phyloP scores from a whole-genome alignment of 2,113 vertebrate species.

The Mesocricetus auratus region DNA sequence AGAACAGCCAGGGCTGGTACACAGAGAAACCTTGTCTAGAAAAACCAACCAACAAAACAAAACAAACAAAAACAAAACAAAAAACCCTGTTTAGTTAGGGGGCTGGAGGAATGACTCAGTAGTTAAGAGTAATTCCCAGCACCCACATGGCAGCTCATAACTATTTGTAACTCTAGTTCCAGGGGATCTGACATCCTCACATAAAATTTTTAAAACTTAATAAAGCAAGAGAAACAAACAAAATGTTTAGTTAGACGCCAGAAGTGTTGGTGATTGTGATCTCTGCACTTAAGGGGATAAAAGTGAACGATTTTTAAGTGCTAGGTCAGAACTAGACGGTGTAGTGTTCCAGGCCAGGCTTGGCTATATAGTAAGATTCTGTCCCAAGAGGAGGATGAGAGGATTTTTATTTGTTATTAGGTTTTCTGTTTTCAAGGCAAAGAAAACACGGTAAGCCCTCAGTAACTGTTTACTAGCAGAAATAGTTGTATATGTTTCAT shows the following conservation, averaged over 20 bases:
- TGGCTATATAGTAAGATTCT: neutral
- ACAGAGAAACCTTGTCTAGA: too few relatives aligned
- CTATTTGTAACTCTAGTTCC: neutral
- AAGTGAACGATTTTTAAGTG: neutral
- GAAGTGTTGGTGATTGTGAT: neutral
- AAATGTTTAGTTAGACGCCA: neutral
- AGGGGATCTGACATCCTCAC: neutral
- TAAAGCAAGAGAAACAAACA: neutral
- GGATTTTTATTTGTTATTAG: constrained; percentile 33
- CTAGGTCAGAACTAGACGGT: too few relatives aligned
- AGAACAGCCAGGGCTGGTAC: too few relatives aligned
- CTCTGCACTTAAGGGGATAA: neutral
- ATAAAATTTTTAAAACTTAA: neutral
- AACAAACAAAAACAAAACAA: too few relatives aligned
- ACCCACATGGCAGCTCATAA: neutral
- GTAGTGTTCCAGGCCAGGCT: neutral
- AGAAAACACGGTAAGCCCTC: neutral
- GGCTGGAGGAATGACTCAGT: neutral
- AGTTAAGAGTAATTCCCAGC: neutral
- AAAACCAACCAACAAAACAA: too few relatives aligned
- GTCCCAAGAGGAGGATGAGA: neutral
- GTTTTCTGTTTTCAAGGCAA: constrained; percentile 25
- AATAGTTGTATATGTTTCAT: constrained; percentile 13
- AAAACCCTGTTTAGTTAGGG: neutral
- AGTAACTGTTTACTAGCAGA: constrained; percentile 31